Percentiles rank a stretch among this genome's conserved stretches.
These are phyloP conservation scores for Sander lucioperca DNA, from an alignment of 2,113 vertebrate species.

Conservation along the genomic window DNA sequence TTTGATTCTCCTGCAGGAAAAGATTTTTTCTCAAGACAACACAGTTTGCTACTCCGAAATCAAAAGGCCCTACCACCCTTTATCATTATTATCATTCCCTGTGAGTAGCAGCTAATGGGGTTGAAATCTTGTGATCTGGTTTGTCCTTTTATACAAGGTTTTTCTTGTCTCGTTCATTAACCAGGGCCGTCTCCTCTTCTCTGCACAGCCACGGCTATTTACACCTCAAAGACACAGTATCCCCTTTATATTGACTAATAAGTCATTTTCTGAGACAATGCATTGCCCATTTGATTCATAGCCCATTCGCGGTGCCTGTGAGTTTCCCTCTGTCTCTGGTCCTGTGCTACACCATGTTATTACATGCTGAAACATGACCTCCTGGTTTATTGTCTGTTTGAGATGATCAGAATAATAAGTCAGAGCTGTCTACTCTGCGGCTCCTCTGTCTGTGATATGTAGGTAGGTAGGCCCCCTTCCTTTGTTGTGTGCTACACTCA, in stretches of 20 bases:
- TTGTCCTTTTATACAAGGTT: conserved; percentile 86
- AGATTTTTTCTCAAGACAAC: conserved; percentile 82
- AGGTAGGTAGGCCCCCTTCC: conserved; percentile 39
- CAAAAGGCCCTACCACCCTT: conserved; percentile 78
- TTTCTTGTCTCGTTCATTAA: conserved; percentile 85
- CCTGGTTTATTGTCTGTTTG: conserved; percentile 80
- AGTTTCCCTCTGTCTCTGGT: conserved; percentile 69
- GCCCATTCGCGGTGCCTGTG: conserved; percentile 50
- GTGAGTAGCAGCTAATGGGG: conserved; percentile 85
- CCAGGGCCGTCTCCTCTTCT: conserved; percentile 61
- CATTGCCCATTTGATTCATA: conserved; percentile 80
- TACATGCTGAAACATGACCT: conserved; percentile 79
- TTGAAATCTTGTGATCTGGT: conserved; percentile 87
- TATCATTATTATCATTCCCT: conserved; percentile 85
- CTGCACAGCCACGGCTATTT: conserved; percentile 71
- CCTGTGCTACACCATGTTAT: conserved; percentile 73
- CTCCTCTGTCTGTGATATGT: conserved; percentile 64
- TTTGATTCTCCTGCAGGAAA: conserved; percentile 85
- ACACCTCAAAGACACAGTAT: conserved; percentile 79
- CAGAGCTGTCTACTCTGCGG: conserved; percentile 71
- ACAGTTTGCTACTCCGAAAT: conserved; percentile 79
- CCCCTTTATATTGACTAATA: conserved; percentile 83
- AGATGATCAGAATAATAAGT: conserved; percentile 84
- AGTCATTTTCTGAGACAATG: conserved; percentile 79
- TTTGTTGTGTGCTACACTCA: conserved; percentile 38